phyloP scores from a whole-genome alignment of 2,888 invertebrate genomes.

The Pogonocherus hispidulus region DNA sequence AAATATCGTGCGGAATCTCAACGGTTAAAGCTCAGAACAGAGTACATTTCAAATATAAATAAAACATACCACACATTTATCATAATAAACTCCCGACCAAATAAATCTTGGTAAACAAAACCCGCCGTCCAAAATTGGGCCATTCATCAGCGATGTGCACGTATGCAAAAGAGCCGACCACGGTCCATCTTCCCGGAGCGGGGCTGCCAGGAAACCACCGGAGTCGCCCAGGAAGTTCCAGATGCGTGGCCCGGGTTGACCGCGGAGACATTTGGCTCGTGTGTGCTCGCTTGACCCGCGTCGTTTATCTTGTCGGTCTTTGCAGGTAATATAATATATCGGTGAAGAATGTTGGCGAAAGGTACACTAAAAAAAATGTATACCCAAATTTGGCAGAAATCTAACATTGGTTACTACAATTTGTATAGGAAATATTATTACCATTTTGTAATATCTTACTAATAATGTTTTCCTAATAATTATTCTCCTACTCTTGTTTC shows the following conservation, averaged over 20 bases:
- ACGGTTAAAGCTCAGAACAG: too few species aligned
- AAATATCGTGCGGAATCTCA: too few species aligned
- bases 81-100: slow-evolving; percentile 16
- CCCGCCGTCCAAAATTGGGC: neutral
- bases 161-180: slow-evolving; percentile 29
- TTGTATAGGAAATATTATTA: too few species aligned
- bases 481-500: too few species aligned
- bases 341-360: neutral
- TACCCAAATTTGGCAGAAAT: too few species aligned
- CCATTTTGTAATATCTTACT: too few species aligned
- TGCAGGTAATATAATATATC: slow-evolving; percentile 41
- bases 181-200: slow-evolving; percentile 45
- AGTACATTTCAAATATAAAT: too few species aligned
- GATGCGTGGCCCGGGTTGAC: slow-evolving; percentile 52
- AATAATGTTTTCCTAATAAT: too few species aligned
- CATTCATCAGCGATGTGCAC: slow-evolving; percentile 30
- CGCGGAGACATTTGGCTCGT: slow-evolving; percentile 32
- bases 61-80: too few species aligned
- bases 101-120: slow-evolving; percentile 14
- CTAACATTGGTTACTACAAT: too few species aligned
- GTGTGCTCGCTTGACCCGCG: slow-evolving; percentile 45
- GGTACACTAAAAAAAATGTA: too few species aligned
- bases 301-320: slow-evolving; percentile 46
- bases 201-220: slow-evolving; percentile 58
- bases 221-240: slow-evolving; percentile 59